A percentile compares a stretch with the other conserved stretches of the same genome.
Conservation (phyloP, 2,888 invertebrate species). For the Lumbricus terrestris region DNA sequence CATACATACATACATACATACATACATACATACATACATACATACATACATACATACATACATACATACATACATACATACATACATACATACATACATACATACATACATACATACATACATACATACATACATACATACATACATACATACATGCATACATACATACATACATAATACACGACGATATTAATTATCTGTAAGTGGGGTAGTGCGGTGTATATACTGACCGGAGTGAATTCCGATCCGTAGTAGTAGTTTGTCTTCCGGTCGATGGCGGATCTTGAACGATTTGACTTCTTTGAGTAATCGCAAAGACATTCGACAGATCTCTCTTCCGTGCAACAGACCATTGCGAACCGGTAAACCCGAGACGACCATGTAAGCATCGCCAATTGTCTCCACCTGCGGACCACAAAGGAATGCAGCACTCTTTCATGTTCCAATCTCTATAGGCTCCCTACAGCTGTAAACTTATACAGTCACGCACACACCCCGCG, state of each 20-base stretch:
- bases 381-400: slow-evolving; percentile 60
- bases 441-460: too few relatives aligned
- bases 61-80: neutral
- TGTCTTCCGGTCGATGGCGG: slow-evolving; percentile 82
- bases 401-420: slow-evolving; percentile 48
- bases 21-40: neutral
- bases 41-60: neutral
- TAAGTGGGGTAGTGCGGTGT: too few relatives aligned
- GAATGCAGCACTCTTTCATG: too few relatives aligned
- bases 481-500: too few relatives aligned
- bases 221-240: slow-evolving; percentile 74
- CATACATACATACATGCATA: neutral
- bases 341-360: slow-evolving; percentile 84
- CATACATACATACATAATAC: neutral
- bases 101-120: neutral
- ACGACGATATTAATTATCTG: too few relatives aligned
- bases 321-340: slow-evolving; percentile 86
- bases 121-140: slow-evolving; percentile 7
- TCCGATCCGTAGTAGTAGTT: slow-evolving; percentile 86
- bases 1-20: neutral
- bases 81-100: neutral
- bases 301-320: slow-evolving; percentile 82
- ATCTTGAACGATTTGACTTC: slow-evolving; percentile 86
- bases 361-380: slow-evolving; percentile 75
- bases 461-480: neutral